Evolutionary conservation across 2,888 invertebrate genomes (phyloP).

Genomic region (Tachina grossa): DNA sequence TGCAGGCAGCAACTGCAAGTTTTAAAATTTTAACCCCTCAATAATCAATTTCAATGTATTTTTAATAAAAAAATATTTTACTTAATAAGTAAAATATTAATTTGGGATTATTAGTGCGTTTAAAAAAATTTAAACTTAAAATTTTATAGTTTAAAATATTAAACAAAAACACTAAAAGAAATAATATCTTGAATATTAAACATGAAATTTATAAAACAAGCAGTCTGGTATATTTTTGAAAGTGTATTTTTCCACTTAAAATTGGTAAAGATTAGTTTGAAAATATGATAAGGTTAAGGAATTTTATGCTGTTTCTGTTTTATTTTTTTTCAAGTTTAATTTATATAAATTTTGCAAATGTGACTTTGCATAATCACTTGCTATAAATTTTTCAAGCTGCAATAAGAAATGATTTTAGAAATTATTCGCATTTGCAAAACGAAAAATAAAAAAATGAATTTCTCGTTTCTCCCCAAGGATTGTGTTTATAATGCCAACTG

Average conservation of each 20-base stretch:
- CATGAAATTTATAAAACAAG: background rate
- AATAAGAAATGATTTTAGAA: conserved; percentile 48
- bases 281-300: conserved; percentile 43
- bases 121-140: too few relatives aligned
- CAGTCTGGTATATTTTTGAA: background rate
- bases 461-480: conserved; percentile 40
- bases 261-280: background rate
- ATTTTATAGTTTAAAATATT: conserved; percentile 36
- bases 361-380: conserved; percentile 75
- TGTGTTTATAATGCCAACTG: conserved; percentile 47
- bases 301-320: conserved; percentile 45
- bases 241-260: background rate
- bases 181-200: background rate
- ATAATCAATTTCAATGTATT: too few relatives aligned
- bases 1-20: conserved; percentile 34
- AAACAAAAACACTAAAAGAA: conserved; percentile 20
- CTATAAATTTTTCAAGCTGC: conserved; percentile 70
- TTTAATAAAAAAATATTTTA: too few relatives aligned
- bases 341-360: conserved; percentile 71
- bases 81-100: too few relatives aligned
- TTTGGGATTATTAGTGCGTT: too few relatives aligned
- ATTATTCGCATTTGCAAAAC: conserved; percentile 59
- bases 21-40: conserved; percentile 61
- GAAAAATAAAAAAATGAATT: background rate
- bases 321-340: conserved; percentile 44